These are phyloP conservation scores for Colius striatus DNA, from an alignment of 2,113 vertebrate species.

Conservation along the genomic window DNA sequence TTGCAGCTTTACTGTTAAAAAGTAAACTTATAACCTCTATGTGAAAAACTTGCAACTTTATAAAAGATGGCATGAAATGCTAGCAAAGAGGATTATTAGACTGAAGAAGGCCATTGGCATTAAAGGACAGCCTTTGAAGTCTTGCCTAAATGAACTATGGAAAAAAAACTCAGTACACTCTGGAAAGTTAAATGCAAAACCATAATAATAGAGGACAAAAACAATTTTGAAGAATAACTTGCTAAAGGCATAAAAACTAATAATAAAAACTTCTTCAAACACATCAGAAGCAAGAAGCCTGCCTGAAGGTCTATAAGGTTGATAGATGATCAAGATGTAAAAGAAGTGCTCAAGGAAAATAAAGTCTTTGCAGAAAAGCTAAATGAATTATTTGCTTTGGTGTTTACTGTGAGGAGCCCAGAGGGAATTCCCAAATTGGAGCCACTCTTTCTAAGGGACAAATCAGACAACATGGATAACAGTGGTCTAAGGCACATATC, in stretches of 20 bases:
- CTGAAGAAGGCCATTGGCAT: constrained; percentile 17
- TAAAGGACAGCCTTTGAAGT: constrained; percentile 48
- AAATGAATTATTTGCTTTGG: constrained; percentile 67
- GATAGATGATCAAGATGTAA: constrained; percentile 72
- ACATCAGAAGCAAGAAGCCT: constrained; percentile 48
- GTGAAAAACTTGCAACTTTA: background rate
- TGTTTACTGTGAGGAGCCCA: constrained; percentile 41
- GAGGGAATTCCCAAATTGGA: constrained; percentile 62
- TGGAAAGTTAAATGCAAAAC: constrained; percentile 49
- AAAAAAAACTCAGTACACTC: background rate
- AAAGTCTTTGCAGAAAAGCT: constrained; percentile 49
- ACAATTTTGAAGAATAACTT: constrained; percentile 67
- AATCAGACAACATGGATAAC: constrained; percentile 18
- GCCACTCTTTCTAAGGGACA: background rate
- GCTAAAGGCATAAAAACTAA: constrained; percentile 68
- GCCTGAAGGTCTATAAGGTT: constrained; percentile 59
- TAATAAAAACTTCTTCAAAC: constrained; percentile 66
- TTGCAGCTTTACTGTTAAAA: background rate
- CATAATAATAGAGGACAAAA: constrained; percentile 50
- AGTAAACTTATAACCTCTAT: background rate
- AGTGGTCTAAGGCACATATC: background rate
- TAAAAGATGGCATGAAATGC: background rate
- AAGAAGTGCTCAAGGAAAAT: constrained; percentile 66
- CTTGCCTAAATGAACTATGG: constrained; percentile 28
- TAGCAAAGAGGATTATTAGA: background rate